phyloP scores from a whole-genome alignment of 2,888 invertebrate species.

The Tanypteryx hageni region DNA sequence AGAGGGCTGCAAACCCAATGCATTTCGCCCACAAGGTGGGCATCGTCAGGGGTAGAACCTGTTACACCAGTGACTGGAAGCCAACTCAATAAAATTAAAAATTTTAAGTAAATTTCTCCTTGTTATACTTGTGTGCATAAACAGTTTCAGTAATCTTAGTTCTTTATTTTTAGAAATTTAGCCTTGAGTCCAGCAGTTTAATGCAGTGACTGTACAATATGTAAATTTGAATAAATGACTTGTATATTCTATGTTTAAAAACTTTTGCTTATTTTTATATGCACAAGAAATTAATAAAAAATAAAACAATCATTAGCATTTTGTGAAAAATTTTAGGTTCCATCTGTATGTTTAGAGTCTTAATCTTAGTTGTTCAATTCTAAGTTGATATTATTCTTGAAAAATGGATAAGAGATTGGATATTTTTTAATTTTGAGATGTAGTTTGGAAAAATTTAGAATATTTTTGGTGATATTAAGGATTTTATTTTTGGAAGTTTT shows the following conservation, averaged over 20 bases:
- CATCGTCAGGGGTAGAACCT: no score
- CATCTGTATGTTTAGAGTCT: background rate
- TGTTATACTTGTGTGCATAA: slow-evolving; percentile 8
- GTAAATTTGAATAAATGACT: slow-evolving; percentile 51
- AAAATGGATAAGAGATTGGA: background rate
- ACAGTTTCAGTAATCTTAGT: background rate
- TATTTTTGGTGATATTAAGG: no score
- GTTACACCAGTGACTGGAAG: background rate
- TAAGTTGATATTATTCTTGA: background rate
- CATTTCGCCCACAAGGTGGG: no score
- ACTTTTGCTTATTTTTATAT: background rate
- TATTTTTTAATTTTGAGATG: background rate
- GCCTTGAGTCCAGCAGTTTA: background rate
- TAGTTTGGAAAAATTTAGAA: no score
- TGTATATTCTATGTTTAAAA: background rate
- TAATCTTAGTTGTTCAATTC: background rate
- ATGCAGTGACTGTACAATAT: slow-evolving; percentile 25
- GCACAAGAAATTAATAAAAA: background rate
- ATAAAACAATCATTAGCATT: background rate
- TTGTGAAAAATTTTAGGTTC: background rate
- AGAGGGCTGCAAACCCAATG: no score
- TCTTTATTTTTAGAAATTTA: slow-evolving; percentile 18
- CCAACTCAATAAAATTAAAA: background rate
- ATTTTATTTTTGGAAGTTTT: no score
- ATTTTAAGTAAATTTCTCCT: background rate